Conservation (phyloP, 1,140 invertebrate species). For the Solenopsis invicta region DNA sequence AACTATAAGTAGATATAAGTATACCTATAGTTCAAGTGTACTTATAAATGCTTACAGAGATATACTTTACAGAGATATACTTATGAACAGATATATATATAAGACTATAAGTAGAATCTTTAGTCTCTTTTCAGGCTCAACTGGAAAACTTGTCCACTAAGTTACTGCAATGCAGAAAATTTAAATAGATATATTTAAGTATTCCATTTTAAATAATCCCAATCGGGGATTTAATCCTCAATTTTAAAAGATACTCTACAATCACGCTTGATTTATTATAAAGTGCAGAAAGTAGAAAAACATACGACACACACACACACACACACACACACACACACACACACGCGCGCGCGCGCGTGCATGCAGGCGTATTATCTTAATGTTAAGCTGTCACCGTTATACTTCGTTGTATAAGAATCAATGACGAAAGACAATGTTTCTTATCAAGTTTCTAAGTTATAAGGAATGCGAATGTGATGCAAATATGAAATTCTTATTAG, state of each 20-base stretch:
- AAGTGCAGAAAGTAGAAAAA: slow-evolving; percentile 60
- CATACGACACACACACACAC: background rate
- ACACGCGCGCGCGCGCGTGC: background rate
- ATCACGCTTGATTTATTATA: background rate
- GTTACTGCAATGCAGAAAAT: background rate
- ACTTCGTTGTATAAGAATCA: slow-evolving; percentile 61
- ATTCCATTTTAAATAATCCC: background rate
- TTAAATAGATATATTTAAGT: background rate
- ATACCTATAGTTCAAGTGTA: slow-evolving; percentile 9
- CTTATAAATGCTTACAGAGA: background rate
- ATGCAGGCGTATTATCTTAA: slow-evolving; percentile 11
- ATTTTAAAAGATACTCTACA: background rate
- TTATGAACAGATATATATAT: background rate
- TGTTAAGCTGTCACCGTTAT: slow-evolving; percentile 14
- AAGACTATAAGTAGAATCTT: slow-evolving; percentile 20
- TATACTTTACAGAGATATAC: background rate
- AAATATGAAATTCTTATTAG: slow-evolving; percentile 1
- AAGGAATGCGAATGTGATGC: slow-evolving; percentile 18
- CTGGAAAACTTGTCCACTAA: background rate
- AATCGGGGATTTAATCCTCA: background rate
- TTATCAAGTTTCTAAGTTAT: background rate
- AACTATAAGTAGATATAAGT: background rate
- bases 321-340: background rate
- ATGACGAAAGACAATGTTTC: slow-evolving; percentile 24
- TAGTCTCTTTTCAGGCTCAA: background rate